Evolutionary conservation across 2,888 invertebrate species (phyloP).

Genomic region (Deilephila porcellus): DNA sequence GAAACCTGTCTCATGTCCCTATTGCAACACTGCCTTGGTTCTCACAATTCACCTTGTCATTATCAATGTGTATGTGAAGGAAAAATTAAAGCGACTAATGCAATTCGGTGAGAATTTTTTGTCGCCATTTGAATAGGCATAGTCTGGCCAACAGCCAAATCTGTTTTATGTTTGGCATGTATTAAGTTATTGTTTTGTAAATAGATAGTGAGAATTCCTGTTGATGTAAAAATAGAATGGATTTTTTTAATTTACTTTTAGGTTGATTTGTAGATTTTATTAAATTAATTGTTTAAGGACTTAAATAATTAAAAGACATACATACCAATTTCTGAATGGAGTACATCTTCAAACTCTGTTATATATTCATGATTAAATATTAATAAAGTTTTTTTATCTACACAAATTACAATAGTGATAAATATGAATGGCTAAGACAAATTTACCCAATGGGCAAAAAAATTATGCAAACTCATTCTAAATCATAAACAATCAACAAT

Average conservation of each 20-base stretch:
- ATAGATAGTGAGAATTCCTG: slow-evolving; percentile 16
- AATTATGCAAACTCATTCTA: no score
- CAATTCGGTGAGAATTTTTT: slow-evolving; percentile 16
- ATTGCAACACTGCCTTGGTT: slow-evolving; percentile 41
- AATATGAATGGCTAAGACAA: no score
- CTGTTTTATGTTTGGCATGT: slow-evolving; percentile 24
- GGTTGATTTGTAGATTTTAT: neutral
- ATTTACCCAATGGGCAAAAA: no score
- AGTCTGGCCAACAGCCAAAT: slow-evolving; percentile 31
- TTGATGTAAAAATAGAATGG: neutral
- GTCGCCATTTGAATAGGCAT: slow-evolving; percentile 27
- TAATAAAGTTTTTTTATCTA: no score
- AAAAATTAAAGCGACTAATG: slow-evolving; percentile 9
- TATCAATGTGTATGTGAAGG: slow-evolving; percentile 38
- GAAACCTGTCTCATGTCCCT: slow-evolving; percentile 36
- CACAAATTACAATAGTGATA: no score
- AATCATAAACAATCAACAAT: neutral
- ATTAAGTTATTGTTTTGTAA: slow-evolving; percentile 27
- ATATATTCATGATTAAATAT: no score
- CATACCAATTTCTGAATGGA: no score
- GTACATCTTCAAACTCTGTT: no score
- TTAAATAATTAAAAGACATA: neutral
- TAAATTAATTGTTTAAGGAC: neutral
- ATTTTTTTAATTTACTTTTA: neutral
- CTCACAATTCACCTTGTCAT: slow-evolving; percentile 45